These are phyloP conservation scores for Drosophila tani DNA, from an alignment of 1,140 invertebrate species.

Conservation along the genomic window DNA sequence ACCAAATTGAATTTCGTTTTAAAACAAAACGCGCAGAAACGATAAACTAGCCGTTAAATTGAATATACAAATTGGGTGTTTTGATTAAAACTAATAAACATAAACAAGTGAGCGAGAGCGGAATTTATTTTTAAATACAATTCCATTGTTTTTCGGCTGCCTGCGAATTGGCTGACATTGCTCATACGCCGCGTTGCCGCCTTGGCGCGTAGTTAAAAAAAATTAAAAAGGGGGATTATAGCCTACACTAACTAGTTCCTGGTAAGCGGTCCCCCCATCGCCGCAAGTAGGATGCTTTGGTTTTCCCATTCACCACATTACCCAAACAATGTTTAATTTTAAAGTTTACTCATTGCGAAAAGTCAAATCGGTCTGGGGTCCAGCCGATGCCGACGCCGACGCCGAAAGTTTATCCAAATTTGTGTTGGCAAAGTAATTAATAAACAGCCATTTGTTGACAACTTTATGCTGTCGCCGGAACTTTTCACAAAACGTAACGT, in stretches of 20 bases:
- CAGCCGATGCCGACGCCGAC: neutral
- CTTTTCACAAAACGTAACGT: constrained; percentile 4
- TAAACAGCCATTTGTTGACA: constrained; percentile 16
- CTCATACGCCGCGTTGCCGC: constrained; percentile 46
- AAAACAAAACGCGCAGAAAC: constrained; percentile 36
- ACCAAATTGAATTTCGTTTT: constrained; percentile 46
- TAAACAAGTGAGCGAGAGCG: constrained; percentile 29
- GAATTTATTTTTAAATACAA: constrained; percentile 55
- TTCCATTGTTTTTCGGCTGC: constrained; percentile 25
- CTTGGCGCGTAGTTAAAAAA: constrained; percentile 10
- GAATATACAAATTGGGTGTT: constrained; percentile 57
- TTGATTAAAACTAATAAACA: constrained; percentile 58
- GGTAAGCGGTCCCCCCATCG: constrained; percentile 26
- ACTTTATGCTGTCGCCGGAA: constrained; percentile 13
- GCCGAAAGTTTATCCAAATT: constrained; percentile 31
- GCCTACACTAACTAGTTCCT: constrained; percentile 20
- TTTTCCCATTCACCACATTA: constrained; percentile 10
- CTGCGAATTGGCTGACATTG: constrained; percentile 34
- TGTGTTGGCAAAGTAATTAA: constrained; percentile 39
- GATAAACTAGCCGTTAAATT: constrained; percentile 55
- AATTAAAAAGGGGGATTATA: neutral
- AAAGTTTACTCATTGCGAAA: constrained; percentile 9
- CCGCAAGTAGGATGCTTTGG: neutral
- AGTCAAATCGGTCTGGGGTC: neutral
- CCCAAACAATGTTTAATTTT: constrained; percentile 20